Base-by-base conservation (phyloP, 2,797 vertebrate genomes). In the Rallus crepitans region DNA sequence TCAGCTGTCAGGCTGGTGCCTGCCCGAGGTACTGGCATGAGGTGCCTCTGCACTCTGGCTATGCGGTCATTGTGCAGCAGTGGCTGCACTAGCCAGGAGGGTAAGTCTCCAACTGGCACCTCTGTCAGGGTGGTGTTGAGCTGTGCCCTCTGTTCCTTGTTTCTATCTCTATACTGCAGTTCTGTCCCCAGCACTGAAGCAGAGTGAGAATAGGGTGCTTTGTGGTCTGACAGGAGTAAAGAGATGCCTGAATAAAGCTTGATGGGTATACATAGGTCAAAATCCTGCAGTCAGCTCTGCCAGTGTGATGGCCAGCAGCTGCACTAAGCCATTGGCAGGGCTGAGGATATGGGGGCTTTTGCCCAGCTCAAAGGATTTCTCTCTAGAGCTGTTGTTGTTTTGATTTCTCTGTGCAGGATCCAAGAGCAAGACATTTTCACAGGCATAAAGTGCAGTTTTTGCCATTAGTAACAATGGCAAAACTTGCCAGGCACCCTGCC, bases 61-160 rank as follows among this genome's bases (percentile, higher is more conserved):
- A 52, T 45, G 3, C 37, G 56, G 30, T 31, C 4, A 0, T 17
- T 37, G 0, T 15, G 45, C n/a, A 9, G 20, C 11, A 15, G 47
- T 23, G 53, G n/a, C 55, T 57, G 37, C 1, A 0, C 65, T 50
- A 39, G 39, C 15, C 73, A 17, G 18, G 39, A 60, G 50, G 68
- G 39, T 24, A 7, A 59, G 39, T 40, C 9, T 73, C 33, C 25
- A 10, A 4, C 27, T 40, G 42, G 14, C 57, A 53, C 40, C 55
- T 0, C 52, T 35, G 52, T 72, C 55, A 23, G n/a, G 4, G 4
- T 9, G 21, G 12, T 33, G 85, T 53, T 37, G 33, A 63, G 4
- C 47, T 40, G 52, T 28, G 66, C 30, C 17, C 35, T 77, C 33
- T n/a, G 11, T 7, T 68, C 25, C 61, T 47, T 42, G 1, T 73